A percentile compares a stretch with the other conserved stretches of the same genome.
phyloP scores from a whole-genome alignment of 2,797 vertebrate genomes.

The Lagodon rhomboides region DNA sequence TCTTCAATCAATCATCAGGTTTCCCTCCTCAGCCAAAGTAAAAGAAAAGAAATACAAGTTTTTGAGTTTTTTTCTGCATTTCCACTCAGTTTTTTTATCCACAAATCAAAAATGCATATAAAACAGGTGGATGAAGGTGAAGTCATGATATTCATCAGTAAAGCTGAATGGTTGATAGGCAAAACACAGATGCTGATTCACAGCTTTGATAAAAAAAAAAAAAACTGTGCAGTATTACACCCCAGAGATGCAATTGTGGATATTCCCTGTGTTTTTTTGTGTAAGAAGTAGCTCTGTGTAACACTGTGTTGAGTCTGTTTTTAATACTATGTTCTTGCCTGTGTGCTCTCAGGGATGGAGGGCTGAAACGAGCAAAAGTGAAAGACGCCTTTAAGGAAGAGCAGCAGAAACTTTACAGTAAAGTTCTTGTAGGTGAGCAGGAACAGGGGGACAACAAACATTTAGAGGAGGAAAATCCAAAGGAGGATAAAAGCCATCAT shows the following conservation, averaged over 20 bases:
- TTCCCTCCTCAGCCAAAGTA: neutral
- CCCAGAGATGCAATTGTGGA: neutral
- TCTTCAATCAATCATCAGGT: neutral
- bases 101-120: neutral
- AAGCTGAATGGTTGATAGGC: too few relatives aligned
- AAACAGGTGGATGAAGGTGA: too few relatives aligned
- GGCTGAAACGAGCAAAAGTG: slow-evolving; percentile 92
- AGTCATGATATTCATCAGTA: neutral
- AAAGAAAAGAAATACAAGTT: too few relatives aligned
- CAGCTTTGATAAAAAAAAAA: too few relatives aligned
- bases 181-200: neutral
- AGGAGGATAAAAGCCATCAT: neutral
- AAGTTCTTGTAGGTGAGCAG: slow-evolving; percentile 89
- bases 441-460: slow-evolving; percentile 77
- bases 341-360: slow-evolving; percentile 88
- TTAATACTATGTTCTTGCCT: neutral
- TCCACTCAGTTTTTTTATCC: neutral
- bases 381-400: slow-evolving; percentile 92
- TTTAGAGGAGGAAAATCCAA: slow-evolving; percentile 30
- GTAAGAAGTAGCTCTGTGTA: neutral
- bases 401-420: slow-evolving; percentile 95
- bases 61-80: neutral
- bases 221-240: slow-evolving; percentile 1
- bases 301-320: neutral
- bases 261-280: slow-evolving; percentile 3